These are phyloP conservation scores for Prinia subflava DNA, from an alignment of 2,113 vertebrate species.

Conservation along the genomic window DNA sequence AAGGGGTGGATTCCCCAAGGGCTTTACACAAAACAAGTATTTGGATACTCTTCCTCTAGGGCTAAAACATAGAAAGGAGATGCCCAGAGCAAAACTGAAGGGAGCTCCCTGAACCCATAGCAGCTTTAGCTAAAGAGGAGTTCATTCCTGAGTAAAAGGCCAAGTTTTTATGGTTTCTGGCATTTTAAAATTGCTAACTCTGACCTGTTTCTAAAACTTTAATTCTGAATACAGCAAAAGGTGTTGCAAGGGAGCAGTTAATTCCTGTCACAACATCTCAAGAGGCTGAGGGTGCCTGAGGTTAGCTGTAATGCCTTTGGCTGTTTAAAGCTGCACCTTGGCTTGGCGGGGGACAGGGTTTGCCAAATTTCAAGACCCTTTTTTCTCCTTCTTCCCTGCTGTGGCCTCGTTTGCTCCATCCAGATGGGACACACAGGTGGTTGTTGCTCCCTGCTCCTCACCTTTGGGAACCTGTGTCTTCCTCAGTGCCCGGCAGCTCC, in stretches of 20 bases:
- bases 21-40: not conserved
- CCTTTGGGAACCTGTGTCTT: not conserved
- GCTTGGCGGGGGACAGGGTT: accelerated
- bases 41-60: not conserved
- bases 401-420: accelerated
- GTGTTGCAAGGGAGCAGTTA: not conserved
- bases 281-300: not conserved
- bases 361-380: not conserved
- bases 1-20: not conserved
- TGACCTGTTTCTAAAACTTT: not conserved
- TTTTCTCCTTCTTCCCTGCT: not conserved
- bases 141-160: not conserved
- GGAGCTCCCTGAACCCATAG: not conserved
- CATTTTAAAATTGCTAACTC: not conserved
- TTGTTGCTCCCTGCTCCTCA: not conserved
- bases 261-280: not conserved
- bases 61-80: not conserved
- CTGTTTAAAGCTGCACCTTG: not conserved
- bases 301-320: not conserved
- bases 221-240: not conserved
- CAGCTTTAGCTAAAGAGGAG: not conserved
- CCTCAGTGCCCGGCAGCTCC: accelerated
- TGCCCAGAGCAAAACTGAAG: not conserved
- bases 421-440: accelerated
- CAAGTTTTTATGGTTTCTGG: not conserved